Percentiles rank a stretch among this genome's conserved stretches.
phyloP scores from a whole-genome alignment of 2,888 invertebrate species.

The Bembecia ichneumoniformis region DNA sequence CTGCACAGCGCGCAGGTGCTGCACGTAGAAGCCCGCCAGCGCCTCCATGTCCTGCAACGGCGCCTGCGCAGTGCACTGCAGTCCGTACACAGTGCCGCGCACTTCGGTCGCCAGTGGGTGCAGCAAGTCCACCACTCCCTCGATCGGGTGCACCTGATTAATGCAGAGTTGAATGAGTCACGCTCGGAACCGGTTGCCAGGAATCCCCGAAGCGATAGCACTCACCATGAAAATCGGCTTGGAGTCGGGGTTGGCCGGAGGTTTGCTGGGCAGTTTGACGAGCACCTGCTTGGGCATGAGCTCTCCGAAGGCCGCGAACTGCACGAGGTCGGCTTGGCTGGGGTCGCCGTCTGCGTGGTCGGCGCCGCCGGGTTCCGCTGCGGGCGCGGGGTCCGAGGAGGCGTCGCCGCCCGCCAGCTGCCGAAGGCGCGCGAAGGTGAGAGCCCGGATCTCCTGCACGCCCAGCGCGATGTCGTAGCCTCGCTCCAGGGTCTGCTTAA shows the following conservation, averaged over 20 bases:
- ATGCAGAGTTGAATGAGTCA: not conserved
- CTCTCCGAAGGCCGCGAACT: slow-evolving; percentile 64
- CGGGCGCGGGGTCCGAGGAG: slow-evolving; percentile 16
- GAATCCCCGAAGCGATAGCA: not conserved
- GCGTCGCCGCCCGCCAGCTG: slow-evolving; percentile 58
- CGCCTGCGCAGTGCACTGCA: slow-evolving; percentile 87
- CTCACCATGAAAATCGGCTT: slow-evolving; percentile 75
- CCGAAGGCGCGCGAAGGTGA: slow-evolving; percentile 83
- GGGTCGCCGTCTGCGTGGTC: slow-evolving; percentile 41
- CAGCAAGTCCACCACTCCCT: slow-evolving; percentile 84
- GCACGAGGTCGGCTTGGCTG: slow-evolving; percentile 54
- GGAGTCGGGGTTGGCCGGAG: slow-evolving; percentile 35
- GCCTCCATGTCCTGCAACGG: slow-evolving; percentile 80
- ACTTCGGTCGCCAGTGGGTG: slow-evolving; percentile 80
- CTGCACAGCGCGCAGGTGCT: slow-evolving; percentile 82
- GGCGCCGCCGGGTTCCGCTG: slow-evolving; percentile 25
- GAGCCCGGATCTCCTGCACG: slow-evolving; percentile 89
- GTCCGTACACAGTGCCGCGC: slow-evolving; percentile 85
- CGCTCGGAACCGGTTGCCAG: not conserved
- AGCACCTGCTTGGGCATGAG: slow-evolving; percentile 83
- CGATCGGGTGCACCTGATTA: slow-evolving; percentile 88
- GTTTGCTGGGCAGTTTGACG: slow-evolving; percentile 76
- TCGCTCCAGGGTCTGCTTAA: slow-evolving; percentile 94
- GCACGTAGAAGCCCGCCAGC: slow-evolving; percentile 81
- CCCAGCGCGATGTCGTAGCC: slow-evolving; percentile 92